Conservation (phyloP, 2,888 invertebrate genomes). For the Vandiemenella viatica region DNA sequence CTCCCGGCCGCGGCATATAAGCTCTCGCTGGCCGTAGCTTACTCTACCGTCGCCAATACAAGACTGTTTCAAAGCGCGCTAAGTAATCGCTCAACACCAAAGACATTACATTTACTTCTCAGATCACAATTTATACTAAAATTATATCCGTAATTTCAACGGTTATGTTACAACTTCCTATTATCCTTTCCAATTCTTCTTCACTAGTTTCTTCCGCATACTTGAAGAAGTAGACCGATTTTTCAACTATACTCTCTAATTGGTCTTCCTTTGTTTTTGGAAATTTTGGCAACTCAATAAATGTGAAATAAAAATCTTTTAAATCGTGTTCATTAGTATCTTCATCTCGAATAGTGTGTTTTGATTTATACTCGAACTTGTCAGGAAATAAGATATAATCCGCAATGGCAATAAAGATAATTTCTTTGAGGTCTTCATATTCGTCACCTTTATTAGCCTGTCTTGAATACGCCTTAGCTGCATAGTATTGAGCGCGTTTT, state of each 20-base stretch:
- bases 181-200: conserved; percentile 12
- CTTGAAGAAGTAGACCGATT: conserved; percentile 19
- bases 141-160: too few relatives aligned
- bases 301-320: conserved; percentile 21
- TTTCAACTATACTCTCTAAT: conserved; percentile 19
- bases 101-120: too few relatives aligned
- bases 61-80: too few relatives aligned
- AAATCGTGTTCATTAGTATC: conserved; percentile 19
- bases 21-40: too few relatives aligned
- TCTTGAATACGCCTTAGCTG: conserved; percentile 21
- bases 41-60: too few relatives aligned
- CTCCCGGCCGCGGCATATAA: too few relatives aligned
- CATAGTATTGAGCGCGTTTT: conserved; percentile 20
- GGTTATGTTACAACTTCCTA: conserved; percentile 20
- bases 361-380: conserved; percentile 20
- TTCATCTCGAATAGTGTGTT: conserved; percentile 19
- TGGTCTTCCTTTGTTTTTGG: conserved; percentile 15
- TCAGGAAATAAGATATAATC: conserved; percentile 21
- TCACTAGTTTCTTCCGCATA: conserved; percentile 20
- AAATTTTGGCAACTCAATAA: conserved; percentile 22
- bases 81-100: too few relatives aligned
- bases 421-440: conserved; percentile 19
- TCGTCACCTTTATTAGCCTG: conserved; percentile 19
- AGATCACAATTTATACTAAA: too few relatives aligned
- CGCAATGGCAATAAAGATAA: conserved; percentile 20